Percentiles rank a stretch among this genome's conserved stretches.
Conservation (phyloP, 2,797 vertebrate genomes). For the Sylvilagus floridanus region DNA sequence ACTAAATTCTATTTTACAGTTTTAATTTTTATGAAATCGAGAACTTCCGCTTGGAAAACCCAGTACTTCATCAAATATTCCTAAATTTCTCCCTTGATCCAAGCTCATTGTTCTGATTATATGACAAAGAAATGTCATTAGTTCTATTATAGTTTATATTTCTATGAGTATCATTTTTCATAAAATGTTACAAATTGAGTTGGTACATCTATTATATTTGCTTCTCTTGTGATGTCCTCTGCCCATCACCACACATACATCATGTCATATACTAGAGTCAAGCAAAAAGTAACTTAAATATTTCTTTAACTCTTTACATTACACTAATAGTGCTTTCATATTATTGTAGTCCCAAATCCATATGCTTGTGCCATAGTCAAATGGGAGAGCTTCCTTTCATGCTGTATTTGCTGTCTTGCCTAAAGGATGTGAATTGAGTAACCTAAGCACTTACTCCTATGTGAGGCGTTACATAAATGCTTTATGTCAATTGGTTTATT, state of each 20-base stretch:
- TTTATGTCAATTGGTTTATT: constrained; percentile 55
- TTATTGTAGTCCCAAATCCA: neutral
- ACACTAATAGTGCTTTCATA: neutral
- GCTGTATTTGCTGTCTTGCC: neutral
- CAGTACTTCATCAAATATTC: constrained; percentile 41
- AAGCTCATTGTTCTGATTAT: constrained; percentile 58
- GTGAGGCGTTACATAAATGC: constrained; percentile 23
- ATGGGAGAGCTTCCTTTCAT: neutral
- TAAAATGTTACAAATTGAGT: constrained; percentile 45
- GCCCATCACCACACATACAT: neutral
- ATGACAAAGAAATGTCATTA: constrained; percentile 54
- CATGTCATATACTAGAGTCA: neutral
- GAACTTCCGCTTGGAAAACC: constrained; percentile 48
- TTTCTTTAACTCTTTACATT: constrained; percentile 31
- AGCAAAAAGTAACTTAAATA: neutral
- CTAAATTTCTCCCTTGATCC: constrained; percentile 67
- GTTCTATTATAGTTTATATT: neutral
- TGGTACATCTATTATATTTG: neutral
- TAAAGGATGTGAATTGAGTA: constrained; percentile 28
- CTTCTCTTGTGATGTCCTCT: neutral
- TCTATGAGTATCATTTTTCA: neutral
- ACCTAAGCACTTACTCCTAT: neutral
- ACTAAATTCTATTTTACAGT: constrained; percentile 58
- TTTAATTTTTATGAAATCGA: constrained; percentile 8
- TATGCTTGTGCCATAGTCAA: neutral